Base-by-base conservation (phyloP, 2,113 vertebrate species). In the Scalopus aquaticus region DNA sequence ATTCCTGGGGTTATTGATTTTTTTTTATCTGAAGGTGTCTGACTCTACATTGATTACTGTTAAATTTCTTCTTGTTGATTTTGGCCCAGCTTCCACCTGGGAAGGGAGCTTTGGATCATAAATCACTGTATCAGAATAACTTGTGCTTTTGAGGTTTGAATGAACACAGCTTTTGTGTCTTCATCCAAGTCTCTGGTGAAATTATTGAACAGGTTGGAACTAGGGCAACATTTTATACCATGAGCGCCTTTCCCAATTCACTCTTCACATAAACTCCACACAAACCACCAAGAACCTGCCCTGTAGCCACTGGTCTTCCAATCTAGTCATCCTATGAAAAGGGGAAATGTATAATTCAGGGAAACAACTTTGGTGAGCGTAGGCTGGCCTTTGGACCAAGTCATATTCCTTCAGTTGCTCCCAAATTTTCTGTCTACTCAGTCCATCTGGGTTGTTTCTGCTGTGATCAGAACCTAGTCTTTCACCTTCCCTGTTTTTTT, bases 1-100 rank as follows among this genome's bases (percentile, higher is more conserved):
- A 0, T 54, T 88, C 82, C 74, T 30, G 16, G 58, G 70, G 39
- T 82, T 32, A 94, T 46, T 90, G 79, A 96, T 87, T 93, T 79
- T 88, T 51, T 80, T 62, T 39, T 0, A 94, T 96, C 89, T 80
- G 74, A 58, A 86, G 87, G 80, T 65, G 64, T 80, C 88, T 74
- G 92, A 42, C 93, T 94, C 95, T 82, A 60, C 80, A 97, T 87
- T 67, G 91, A 96, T 96, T 67, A 94, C 83, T 79, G 49, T 84
- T 96, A 51, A 77, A 73, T 82, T 91, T 86, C 89, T 96, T 82
- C 49, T 0, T 90, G 93, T 94, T 96, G 95, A 91, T 94, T 94
- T 93, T 86, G 91, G 86, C 79, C 70, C 72, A 72, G 92, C 26
- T 46, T 80, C 72, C 0, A 10, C 70, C 90, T 85, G 60, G 91